Evolutionary conservation across 2,888 invertebrate species (phyloP).

Genomic region (Plusia festucae): DNA sequence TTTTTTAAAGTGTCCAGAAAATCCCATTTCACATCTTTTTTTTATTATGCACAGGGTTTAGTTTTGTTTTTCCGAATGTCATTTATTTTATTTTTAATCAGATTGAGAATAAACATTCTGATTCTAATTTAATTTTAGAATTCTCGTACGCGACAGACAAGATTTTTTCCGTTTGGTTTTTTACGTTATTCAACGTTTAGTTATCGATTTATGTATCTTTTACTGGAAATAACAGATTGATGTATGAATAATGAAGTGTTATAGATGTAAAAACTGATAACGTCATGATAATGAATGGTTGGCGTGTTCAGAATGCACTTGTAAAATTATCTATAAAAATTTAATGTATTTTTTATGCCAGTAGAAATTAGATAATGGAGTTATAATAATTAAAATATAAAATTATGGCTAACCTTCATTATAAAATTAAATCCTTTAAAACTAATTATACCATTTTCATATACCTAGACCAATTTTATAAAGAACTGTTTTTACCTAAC

Average conservation of each 20-base stretch:
- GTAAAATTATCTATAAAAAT: constrained; percentile 44
- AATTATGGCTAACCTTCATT: background rate
- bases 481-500: no score
- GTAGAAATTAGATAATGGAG: constrained; percentile 16
- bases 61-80: no score
- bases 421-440: background rate
- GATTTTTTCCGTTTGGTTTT: background rate
- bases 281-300: constrained; percentile 59
- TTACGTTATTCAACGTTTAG: background rate
- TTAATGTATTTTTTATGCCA: constrained; percentile 16
- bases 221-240: constrained; percentile 18
- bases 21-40: no score
- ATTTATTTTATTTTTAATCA: no score
- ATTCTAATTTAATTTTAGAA: background rate
- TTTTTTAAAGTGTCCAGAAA: no score
- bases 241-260: constrained; percentile 31
- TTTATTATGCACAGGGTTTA: no score
- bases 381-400: background rate
- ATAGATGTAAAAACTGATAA: constrained; percentile 47
- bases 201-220: constrained; percentile 8
- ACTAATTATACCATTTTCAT: no score
- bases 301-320: constrained; percentile 63
- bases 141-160: background rate
- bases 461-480: no score
- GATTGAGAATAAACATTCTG: no score